Evolutionary conservation across 2,113 vertebrate species (phyloP), one percentile per base, ranked within the genome.

Genomic region (Syngnathus typhle): DNA sequence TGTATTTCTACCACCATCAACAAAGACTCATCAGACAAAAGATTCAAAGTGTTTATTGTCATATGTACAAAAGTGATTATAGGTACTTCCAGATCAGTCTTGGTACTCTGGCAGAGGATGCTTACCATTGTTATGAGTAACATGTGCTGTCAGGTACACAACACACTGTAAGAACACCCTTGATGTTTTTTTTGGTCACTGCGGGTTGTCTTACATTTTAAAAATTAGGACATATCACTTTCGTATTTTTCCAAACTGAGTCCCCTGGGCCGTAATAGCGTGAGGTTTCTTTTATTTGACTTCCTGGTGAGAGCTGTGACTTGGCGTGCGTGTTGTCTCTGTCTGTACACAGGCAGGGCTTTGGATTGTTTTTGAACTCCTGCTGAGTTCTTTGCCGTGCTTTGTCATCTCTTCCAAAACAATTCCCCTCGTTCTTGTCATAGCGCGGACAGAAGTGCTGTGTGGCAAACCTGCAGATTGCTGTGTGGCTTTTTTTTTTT

Each of bases 381-480:
- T 54, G 67, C 81, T 70, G 82, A 76, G 78, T 64, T 68, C 72
- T 70, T 11, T 73, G 68, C 72, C 75, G 80, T 19, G 64, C 69
- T 79, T 70, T 80, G 80, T 83, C 82, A 75, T 84, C 73, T 81
- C 72, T 60, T 68, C 76, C 75, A 56, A 64, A 82, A 76, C 76
- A 69, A 68, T 64, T 68, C 56, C 68, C 65, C 6, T 78, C 72
- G 60, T 72, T 68, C 44, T 64, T 78, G 77, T 78, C 88, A 65
- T 60, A 0, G 71, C 73, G 59, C 70, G 77, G 70, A 84, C 74
- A 78, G 71, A 78, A 81, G 77, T 66, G 70, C 82, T 80, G 74
- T 66, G 75, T 71, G 75, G 76, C 67, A 64, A 70, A 77, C 75
- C 81, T 68, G 70, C 70, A n/a, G 71, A 73, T 75, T 67, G 79